Percentiles rank a stretch among this genome's conserved stretches.
Conservation (phyloP, 2,113 vertebrate species). For the mouse (Mus musculus) region GRCm39 chr15:85086001-85086500, state of each 20-base stretch:
- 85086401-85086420: not conserved
- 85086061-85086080: not conserved
- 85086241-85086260: not conserved
- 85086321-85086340: fast-evolving
- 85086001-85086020: not conserved
- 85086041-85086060: not conserved
- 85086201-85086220: not conserved
- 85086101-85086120: not conserved
- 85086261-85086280: not conserved
- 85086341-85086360: not conserved
- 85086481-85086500: not conserved
- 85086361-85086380: fast-evolving
- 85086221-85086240: too few relatives aligned
- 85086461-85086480: not conserved
- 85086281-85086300: not conserved
- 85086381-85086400: fast-evolving
- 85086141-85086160: not conserved
- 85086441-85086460: not conserved
- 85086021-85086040: not conserved
- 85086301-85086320: not conserved
- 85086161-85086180: not conserved
- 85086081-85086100: not conserved
- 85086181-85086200: not conserved
- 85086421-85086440: not conserved
- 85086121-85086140: not conserved